Percentiles rank a stretch among this genome's conserved stretches.
phyloP scores from a whole-genome alignment of 2,113 vertebrate genomes.

The Osmerus eperlanus region DNA sequence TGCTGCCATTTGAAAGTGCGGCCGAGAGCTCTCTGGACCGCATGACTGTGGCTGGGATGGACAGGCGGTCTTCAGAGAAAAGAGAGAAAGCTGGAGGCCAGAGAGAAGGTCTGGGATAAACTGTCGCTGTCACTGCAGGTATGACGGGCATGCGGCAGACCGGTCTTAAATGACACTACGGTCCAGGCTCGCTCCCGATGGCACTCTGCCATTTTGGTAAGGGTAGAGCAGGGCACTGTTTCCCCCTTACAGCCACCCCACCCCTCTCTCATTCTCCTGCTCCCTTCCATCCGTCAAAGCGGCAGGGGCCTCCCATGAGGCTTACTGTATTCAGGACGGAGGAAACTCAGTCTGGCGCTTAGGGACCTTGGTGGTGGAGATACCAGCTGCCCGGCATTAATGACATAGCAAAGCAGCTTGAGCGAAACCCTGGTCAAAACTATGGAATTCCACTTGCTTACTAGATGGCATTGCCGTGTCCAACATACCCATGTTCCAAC shows the following conservation, averaged over 20 bases:
- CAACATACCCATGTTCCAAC: conserved; percentile 29
- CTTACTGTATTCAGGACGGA: conserved; percentile 6
- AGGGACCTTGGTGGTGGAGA: conserved; percentile 9
- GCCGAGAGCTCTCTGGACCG: not conserved
- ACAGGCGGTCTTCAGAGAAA: not conserved
- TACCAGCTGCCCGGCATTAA: conserved; percentile 22
- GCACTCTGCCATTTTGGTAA: not conserved
- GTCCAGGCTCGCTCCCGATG: not conserved
- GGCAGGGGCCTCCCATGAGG: not conserved
- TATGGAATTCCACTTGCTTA: conserved; percentile 21
- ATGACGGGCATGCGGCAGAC: not conserved
- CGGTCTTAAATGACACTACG: conserved; percentile 1
- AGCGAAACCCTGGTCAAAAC: conserved; percentile 6
- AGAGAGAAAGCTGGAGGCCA: not conserved
- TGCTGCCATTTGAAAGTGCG: no score
- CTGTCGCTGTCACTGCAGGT: not conserved
- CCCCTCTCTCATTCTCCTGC: not conserved
- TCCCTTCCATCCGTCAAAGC: not conserved
- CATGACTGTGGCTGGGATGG: not conserved
- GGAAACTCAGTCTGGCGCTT: conserved; percentile 1
- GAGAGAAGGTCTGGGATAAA: not conserved
- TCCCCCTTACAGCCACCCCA: not conserved
- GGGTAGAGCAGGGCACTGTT: not conserved
- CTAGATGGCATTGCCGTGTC: not conserved
- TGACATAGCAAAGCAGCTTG: conserved; percentile 35